Base-by-base conservation (phyloP, 1,140 invertebrate genomes). In the Caerostris extrusa region DNA sequence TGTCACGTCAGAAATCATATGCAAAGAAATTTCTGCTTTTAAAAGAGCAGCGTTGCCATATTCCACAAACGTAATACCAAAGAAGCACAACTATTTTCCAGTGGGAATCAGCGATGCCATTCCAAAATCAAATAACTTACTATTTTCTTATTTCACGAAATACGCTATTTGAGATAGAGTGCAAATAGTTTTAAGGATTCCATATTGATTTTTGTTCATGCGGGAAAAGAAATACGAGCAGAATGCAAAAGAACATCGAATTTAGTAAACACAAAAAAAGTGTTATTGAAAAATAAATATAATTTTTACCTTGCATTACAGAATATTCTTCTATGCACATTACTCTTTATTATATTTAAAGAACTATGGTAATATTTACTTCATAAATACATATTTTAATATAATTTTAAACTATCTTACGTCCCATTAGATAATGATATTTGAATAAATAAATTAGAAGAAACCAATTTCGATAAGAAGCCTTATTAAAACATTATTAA, bases 151-250 rank as follows among this genome's bases (percentile, higher is more conserved):
- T 53, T 71, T 50, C 57, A 7, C 7, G 57, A 90, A 14, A 58
- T 6, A 50, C 56, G 19, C 64, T 8, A 55, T 90, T 17, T 90
- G 56, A 55, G 71, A 90, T 90, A 14, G 61, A 77, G 89, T 67
- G 89, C 69, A 90, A 90, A 90, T 90, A 90, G 89, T 90, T 90
- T 89, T 90, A 90, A 81, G 69, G 19, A n/a, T 81, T 81, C 14
- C 8, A 50, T 81, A 90, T 81, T 50, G 67, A 90, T 90, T 90
- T 81, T 53, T 61, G 85, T 7, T 56, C 12, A 34, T 34, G 34
- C 34, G 5, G 34, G 3, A 12, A 50, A 53, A 77, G 71, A 12
- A 50, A 77, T 53, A 12, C 4, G 50, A 77, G 34, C 34, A 77
- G 71, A 77, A 77, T 77, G 34, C 34, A 17, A 77, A 77, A 77